Evolutionary conservation across 2,113 vertebrate genomes (phyloP), one percentile per base, ranked within the genome.

Genomic region (Aramus guarauna): DNA sequence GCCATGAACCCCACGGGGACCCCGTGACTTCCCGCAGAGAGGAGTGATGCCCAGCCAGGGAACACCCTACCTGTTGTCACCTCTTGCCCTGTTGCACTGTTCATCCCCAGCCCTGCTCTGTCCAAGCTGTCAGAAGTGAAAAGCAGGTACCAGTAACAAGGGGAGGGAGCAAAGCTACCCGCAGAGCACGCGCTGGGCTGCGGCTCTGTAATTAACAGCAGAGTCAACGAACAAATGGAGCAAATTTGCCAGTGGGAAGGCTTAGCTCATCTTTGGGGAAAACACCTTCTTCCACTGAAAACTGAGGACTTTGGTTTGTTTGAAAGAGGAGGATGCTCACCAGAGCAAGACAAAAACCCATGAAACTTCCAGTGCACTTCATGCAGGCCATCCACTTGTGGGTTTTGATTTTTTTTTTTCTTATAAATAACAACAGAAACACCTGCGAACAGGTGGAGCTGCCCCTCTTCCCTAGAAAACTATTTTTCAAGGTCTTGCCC

Each of bases 61-160:
- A 32, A 23, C 39, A 4, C 7, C 1, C 48, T 9, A 9, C 36
- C 2, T 0, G 1, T 4, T 5, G 17, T 62, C 64, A 37, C 36
- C 17, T 47, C 5, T 13, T 41, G 27, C 14, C 64, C 39, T 13
- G 43, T 22, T 6, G 6, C 32, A 16, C 30, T 10, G 2, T 5
- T 29, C 18, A 6, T 6, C 32, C n/a, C 27, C 8, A 12, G 9
- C 13, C 15, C 41, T 32, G 39, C 45, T 53, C 30, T 9, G 12
- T 36, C 27, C 30, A 32, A 68, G 34, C 1, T 15, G 23, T 29
- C 50, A 36, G 59, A 53, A 55, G 66, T 4, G 30, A 67, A 27
- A 58, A 53, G 86, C 23, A 8, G 20, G 30, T 21, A 16, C 6
- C 4, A 52, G 6, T 6, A 12, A 13, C 19, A 45, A 2, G 11